phyloP scores from a whole-genome alignment of 2,797 vertebrate species.

The Acipenser transmontanus region DNA sequence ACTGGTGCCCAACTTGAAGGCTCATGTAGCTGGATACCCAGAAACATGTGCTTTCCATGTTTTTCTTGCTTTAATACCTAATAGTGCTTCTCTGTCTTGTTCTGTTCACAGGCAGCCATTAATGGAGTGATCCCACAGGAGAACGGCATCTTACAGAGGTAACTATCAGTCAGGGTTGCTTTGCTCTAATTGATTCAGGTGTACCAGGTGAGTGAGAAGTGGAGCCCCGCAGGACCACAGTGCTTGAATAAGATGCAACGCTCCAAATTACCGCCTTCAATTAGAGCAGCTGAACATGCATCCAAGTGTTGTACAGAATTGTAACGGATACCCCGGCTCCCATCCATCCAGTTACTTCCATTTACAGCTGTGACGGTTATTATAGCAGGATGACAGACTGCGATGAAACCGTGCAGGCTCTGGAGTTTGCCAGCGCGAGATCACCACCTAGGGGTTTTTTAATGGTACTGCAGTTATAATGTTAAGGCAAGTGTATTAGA shows the following conservation, averaged over 20 bases:
- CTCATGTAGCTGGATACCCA: no score
- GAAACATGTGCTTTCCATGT: no score
- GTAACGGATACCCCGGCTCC: constrained; percentile 45
- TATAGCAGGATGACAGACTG: constrained; percentile 28
- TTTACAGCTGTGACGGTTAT: constrained; percentile 49
- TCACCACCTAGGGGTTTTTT: constrained; percentile 36
- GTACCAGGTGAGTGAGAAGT: not conserved
- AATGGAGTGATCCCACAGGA: constrained; percentile 98
- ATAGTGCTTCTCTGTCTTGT: constrained; percentile 16
- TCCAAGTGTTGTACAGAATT: constrained; percentile 30
- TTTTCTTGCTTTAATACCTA: no score
- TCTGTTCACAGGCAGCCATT: constrained; percentile 88
- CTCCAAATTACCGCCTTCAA: no score
- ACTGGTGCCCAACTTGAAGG: no score
- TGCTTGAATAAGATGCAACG: no score
- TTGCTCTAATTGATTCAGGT: not conserved
- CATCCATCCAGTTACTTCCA: constrained; percentile 38
- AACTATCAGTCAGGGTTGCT: constrained; percentile 28
- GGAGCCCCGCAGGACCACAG: no score
- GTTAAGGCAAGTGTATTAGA: not conserved
- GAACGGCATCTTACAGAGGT: constrained; percentile 97
- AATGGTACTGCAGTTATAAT: constrained; percentile 21
- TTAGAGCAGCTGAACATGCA: no score
- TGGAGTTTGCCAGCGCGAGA: constrained; percentile 24
- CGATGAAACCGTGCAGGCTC: constrained; percentile 3